A percentile compares a stretch with the other conserved stretches of the same genome.
phyloP scores from a whole-genome alignment of 64 coral and sea anemone genomes.

The Stylophora pistillata region DNA sequence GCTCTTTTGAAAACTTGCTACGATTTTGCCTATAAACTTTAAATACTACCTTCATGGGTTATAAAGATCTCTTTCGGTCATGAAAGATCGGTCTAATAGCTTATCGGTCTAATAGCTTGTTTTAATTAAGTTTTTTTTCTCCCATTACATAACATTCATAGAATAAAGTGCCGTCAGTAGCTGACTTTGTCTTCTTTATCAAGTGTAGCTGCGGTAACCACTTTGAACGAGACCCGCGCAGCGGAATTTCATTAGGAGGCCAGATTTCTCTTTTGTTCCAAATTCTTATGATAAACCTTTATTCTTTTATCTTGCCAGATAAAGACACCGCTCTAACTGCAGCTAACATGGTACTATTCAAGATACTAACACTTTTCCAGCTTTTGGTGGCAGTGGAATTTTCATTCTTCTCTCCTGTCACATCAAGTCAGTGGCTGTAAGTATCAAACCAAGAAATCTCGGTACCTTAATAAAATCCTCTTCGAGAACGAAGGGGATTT shows the following conservation, averaged over 20 bases:
- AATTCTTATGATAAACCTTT: constrained; percentile 48
- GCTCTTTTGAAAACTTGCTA: background rate
- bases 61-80: background rate
- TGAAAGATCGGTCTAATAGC: background rate
- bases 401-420: background rate
- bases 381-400: constrained; percentile 17
- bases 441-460: background rate
- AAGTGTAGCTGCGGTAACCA: background rate
- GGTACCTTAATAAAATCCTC: background rate
- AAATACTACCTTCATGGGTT: background rate
- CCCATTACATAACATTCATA: constrained; percentile 7
- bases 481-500: background rate
- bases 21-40: background rate
- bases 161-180: background rate
- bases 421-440: constrained; percentile 53
- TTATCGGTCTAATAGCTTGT: background rate
- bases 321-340: constrained; percentile 7
- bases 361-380: background rate
- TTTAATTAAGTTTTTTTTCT: constrained; percentile 15
- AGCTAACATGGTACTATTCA: background rate
- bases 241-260: background rate
- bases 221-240: constrained; percentile 25
- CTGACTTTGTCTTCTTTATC: background rate
- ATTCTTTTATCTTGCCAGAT: constrained; percentile 5
- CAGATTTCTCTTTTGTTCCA: constrained; percentile 27